Conservation (phyloP, 2,113 vertebrate genomes). For the Melanostigma gelatinosum region DNA sequence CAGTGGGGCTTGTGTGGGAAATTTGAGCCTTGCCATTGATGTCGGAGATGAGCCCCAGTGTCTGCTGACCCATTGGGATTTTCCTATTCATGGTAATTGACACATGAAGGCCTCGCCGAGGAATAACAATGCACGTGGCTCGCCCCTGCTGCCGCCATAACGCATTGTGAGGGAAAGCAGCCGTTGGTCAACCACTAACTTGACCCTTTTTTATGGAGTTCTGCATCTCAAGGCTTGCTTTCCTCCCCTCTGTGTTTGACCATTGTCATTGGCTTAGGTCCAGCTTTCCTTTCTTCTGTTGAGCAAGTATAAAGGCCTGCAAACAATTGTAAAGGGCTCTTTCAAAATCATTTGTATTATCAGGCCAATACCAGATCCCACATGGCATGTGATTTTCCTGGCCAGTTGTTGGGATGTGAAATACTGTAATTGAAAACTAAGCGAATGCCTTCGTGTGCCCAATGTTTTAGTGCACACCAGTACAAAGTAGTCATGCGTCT, state of each 20-base stretch:
- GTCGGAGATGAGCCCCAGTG: conserved; percentile 17
- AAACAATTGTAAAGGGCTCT: neutral
- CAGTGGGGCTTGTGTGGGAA: conserved; percentile 19
- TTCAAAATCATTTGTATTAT: conserved; percentile 9
- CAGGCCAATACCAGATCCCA: neutral
- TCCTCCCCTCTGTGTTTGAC: conserved; percentile 44
- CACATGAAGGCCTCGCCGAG: conserved; percentile 48
- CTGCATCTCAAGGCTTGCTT: conserved; percentile 31
- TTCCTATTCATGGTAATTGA: conserved; percentile 59
- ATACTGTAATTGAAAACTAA: neutral
- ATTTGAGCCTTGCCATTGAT: conserved; percentile 21
- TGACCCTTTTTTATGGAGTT: conserved; percentile 49
- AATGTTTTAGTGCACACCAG: neutral
- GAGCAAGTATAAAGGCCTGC: conserved; percentile 4
- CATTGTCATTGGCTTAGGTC: conserved; percentile 34
- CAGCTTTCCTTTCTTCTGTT: conserved; percentile 31
- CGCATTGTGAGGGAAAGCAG: conserved; percentile 61
- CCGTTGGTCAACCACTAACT: conserved; percentile 51
- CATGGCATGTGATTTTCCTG: neutral
- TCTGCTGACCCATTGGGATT: conserved; percentile 50
- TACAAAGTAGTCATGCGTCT: neutral
- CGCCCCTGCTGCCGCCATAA: conserved; percentile 12
- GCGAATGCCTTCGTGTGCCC: neutral
- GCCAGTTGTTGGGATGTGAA: neutral
- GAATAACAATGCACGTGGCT: conserved; percentile 53